Evolutionary conservation across 2,888 invertebrate species (phyloP), one percentile per base, ranked within the genome.

Genomic region (Herminia tarsipennalis): DNA sequence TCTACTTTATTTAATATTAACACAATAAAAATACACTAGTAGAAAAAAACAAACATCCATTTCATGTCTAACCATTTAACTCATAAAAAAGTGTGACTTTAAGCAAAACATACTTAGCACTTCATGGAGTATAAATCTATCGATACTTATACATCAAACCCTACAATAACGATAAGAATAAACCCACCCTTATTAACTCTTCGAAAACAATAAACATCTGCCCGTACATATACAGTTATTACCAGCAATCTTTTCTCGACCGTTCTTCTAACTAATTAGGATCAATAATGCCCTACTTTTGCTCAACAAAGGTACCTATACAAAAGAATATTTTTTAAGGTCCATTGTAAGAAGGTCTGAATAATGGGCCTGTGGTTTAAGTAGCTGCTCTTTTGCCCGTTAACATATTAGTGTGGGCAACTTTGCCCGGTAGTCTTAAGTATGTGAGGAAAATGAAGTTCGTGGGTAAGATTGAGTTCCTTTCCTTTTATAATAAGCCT

Each of bases 211-310:
- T 36, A 27, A 40, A 9, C 34, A 17, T 17, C 4, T 6, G 5
- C 28, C 4, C 9, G n/a, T n/a, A n/a, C n/a, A 20, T 5, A 3
- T 21, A 21, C 27, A 34, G 36, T 43, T 20, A 54, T 30, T 30
- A 30, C 14, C 17, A 1, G 24, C 25, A 27, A 21, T 20, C 40
- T 30, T 33, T 36, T 21, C 9, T 10, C 6, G 20, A 32, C 42
- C 42, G 37, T 49, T 61, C 37, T 22, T 3, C 29, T 16, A 30
- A 35, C 48, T 62, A 60, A 62, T 60, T 62, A 62, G 35, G 49
- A 57, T 43, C 57, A 49, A 56, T 57, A 61, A 62, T 49, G 39
- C 46, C 49, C 53, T 57, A 18, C 29, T 48, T 43, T 35, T 27
- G 10, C 9, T 39, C 44, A 48, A 42, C 45, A 45, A 61, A 56